Percentiles rank a stretch among this genome's conserved stretches.
These are phyloP conservation scores for Ecliptopera silaceata DNA, from an alignment of 2,888 invertebrate genomes.

Conservation along the genomic window DNA sequence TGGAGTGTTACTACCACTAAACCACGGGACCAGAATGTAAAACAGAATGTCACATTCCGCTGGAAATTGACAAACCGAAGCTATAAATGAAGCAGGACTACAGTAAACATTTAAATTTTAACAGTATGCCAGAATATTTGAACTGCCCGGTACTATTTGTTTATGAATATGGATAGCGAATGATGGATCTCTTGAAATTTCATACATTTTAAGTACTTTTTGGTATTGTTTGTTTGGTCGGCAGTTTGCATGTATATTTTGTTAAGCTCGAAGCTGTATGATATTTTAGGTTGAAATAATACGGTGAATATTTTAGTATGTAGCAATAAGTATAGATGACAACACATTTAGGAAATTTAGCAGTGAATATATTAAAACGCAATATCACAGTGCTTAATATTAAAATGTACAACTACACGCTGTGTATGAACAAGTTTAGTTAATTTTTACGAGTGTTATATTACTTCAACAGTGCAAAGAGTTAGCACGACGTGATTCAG, in stretches of 20 bases:
- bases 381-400: neutral
- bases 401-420: neutral
- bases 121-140: slow-evolving; percentile 16
- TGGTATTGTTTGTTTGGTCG: slow-evolving; percentile 4
- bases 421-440: neutral
- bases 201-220: slow-evolving; percentile 21
- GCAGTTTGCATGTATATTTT: neutral
- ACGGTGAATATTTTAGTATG: too few species aligned
- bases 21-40: slow-evolving; percentile 3
- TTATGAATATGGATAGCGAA: slow-evolving; percentile 21
- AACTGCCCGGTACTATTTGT: slow-evolving; percentile 12
- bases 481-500: slow-evolving; percentile 36
- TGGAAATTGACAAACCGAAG: slow-evolving; percentile 1
- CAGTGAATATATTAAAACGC: neutral
- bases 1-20: too few species aligned
- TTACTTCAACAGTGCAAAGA: slow-evolving; percentile 2
- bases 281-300: too few species aligned
- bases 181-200: slow-evolving; percentile 22
- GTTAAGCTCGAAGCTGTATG: neutral
- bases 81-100: slow-evolving; percentile 13
- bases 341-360: neutral
- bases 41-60: slow-evolving; percentile 1
- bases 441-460: neutral
- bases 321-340: too few species aligned
- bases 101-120: slow-evolving; percentile 26